A percentile compares a stretch with the other conserved stretches of the same genome.
Evolutionary conservation across 2,113 vertebrate species (phyloP).

Genomic region (Ploceus nigricollis): DNA sequence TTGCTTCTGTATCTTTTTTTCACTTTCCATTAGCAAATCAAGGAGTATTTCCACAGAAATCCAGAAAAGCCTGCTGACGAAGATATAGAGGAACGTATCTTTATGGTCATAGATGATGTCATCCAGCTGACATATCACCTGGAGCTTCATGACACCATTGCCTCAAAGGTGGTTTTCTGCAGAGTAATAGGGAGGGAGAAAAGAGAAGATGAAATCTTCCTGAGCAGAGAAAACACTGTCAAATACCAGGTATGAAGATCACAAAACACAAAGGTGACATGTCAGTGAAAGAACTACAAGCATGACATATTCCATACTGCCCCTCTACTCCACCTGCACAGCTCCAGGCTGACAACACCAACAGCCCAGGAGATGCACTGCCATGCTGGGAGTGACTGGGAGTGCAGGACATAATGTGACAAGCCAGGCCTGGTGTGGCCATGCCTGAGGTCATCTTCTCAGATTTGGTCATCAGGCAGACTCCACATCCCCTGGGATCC

Average conservation of each 20-base stretch:
- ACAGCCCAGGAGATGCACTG: neutral
- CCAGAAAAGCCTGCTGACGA: conserved; percentile 71
- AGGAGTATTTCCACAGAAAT: conserved; percentile 84
- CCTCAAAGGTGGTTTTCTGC: conserved; percentile 77
- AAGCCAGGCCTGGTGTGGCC: neutral
- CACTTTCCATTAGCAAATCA: conserved; percentile 75
- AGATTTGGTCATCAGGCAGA: neutral
- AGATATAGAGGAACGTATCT: conserved; percentile 82
- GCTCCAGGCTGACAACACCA: neutral
- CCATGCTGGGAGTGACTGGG: neutral
- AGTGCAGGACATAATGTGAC: accelerated
- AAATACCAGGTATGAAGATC: conserved; percentile 75
- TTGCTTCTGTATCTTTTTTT: neutral
- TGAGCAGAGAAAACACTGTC: conserved; percentile 73
- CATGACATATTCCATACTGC: neutral
- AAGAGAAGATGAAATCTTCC: conserved; percentile 52
- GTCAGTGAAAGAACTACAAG: neutral
- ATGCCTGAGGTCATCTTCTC: neutral
- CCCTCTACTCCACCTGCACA: neutral
- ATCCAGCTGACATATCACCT: conserved; percentile 84
- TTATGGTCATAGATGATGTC: conserved; percentile 67
- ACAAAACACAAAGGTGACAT: neutral
- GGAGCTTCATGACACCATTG: conserved; percentile 71
- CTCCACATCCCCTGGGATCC: neutral
- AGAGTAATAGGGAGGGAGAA: conserved; percentile 61